Evolutionary conservation across 2,888 invertebrate genomes (phyloP), one percentile per base, ranked within the genome.

Genomic region (Corbicula japonica): DNA sequence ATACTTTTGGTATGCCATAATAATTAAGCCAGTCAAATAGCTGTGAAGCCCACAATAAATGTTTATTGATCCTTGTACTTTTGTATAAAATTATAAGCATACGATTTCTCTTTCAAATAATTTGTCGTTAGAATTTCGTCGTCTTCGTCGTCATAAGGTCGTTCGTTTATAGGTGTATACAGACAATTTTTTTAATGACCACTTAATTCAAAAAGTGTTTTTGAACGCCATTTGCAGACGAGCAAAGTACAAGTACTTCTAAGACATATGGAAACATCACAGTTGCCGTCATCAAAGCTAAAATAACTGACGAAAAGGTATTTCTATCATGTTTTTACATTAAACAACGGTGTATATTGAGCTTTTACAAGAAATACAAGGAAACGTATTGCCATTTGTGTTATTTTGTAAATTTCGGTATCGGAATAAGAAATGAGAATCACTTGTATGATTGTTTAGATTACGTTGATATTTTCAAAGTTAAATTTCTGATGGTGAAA

Each of bases 241-340:
- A 52, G 18, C 35, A 26, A 23, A 12, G 10, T 15, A 18, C 34
- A 35, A 41, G 30, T 1, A 18, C 52, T 8, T 60, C 66, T 12
- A 56, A 28, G 30, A 63, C 15, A 6, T 79, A 62, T 54, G 80
- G 79, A 8, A 63, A 28, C 44, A 65, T 84, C 28, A 77, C 41
- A 38, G 76, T 84, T 12, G 52, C 73, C 32, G 74, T 85, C 44
- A 63, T 71, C 0, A 78, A 83, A 60, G 84, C 68, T 44, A 74
- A 80, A 30, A 76, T 83, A 4, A 46, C 60, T 18, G 76, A 77
- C 34, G 75, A 77, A 35, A 41, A 80, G 80, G 84, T 84, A 76
- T 38, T 8, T 60, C 18, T 3, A 8, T 18, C 6, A 18, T 32
- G 2, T 32, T 12, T 38, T 38, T 12, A 15, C 41, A 12, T 38